Percentiles rank a stretch among this genome's conserved stretches.
These are phyloP conservation scores for Aplochiton taeniatus DNA, from an alignment of 2,797 vertebrate genomes.

Conservation along the genomic window DNA sequence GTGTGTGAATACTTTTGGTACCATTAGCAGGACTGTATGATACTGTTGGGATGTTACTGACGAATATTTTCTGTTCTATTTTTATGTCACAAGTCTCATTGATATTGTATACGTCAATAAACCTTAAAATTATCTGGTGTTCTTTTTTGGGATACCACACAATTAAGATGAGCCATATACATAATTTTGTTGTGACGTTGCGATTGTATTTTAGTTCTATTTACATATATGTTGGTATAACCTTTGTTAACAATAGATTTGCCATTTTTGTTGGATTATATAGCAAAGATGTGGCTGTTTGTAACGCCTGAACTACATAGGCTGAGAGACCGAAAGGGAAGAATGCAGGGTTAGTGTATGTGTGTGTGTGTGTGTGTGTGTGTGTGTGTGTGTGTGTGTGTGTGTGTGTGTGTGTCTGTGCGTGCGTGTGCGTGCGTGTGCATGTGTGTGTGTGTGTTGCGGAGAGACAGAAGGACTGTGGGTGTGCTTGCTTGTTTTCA, in stretches of 20 bases:
- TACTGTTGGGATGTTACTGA: slow-evolving; percentile 15
- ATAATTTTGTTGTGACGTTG: too few species aligned
- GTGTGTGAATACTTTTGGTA: slow-evolving; percentile 1
- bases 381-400: slow-evolving; percentile 17
- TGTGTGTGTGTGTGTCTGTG: slow-evolving; percentile 4
- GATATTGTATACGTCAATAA: not conserved
- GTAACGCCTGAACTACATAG: slow-evolving; percentile 18
- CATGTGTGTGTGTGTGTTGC: slow-evolving; percentile 28
- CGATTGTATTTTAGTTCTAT: too few species aligned
- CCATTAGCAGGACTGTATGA: slow-evolving; percentile 22
- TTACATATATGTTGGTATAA: too few species aligned
- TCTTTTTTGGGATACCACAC: not conserved
- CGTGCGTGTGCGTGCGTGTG: slow-evolving; percentile 24
- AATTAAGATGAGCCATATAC: too few species aligned
- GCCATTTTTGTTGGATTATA: too few species aligned
- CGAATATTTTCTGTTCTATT: slow-evolving; percentile 24
- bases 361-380: not conserved
- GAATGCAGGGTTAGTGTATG: not conserved
- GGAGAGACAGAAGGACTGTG: slow-evolving; percentile 54
- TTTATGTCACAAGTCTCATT: not conserved
- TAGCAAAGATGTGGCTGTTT: slow-evolving; percentile 25
- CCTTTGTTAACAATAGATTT: too few species aligned
- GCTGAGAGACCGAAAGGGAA: slow-evolving; percentile 29
- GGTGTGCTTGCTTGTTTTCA: slow-evolving; percentile 70
- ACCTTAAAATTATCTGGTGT: not conserved